Evolutionary conservation across 2,797 vertebrate genomes (phyloP).

Genomic region (Limosa lapponica): DNA sequence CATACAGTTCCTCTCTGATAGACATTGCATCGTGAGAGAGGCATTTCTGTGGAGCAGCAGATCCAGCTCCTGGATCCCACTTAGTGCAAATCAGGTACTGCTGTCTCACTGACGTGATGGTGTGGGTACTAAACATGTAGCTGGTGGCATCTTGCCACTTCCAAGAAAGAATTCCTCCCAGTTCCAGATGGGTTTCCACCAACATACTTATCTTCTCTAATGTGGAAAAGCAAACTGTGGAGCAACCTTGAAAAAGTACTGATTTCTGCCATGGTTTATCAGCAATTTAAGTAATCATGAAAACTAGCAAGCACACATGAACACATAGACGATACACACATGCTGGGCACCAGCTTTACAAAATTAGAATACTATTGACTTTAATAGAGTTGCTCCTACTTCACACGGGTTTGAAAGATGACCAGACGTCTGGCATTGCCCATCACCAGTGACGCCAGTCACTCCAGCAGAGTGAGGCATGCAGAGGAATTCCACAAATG

Average conservation of each 20-base stretch:
- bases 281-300: background rate
- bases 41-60: background rate
- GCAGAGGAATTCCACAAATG: background rate
- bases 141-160: background rate
- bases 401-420: background rate
- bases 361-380: background rate
- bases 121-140: background rate
- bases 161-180: background rate
- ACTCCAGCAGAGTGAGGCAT: background rate
- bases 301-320: accelerated
- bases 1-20: background rate
- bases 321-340: background rate
- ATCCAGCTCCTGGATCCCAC: background rate
- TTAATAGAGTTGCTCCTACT: background rate
- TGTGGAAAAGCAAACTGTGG: background rate
- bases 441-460: background rate
- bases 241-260: background rate
- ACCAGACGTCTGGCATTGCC: background rate
- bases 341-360: background rate
- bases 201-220: background rate
- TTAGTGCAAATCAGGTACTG: background rate
- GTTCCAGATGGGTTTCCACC: background rate
- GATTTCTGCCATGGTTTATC: background rate
- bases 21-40: background rate
- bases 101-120: background rate